These are phyloP conservation scores for Anolis carolinensis DNA, from an alignment of 2,113 vertebrate genomes.

Conservation along the genomic window DNA sequence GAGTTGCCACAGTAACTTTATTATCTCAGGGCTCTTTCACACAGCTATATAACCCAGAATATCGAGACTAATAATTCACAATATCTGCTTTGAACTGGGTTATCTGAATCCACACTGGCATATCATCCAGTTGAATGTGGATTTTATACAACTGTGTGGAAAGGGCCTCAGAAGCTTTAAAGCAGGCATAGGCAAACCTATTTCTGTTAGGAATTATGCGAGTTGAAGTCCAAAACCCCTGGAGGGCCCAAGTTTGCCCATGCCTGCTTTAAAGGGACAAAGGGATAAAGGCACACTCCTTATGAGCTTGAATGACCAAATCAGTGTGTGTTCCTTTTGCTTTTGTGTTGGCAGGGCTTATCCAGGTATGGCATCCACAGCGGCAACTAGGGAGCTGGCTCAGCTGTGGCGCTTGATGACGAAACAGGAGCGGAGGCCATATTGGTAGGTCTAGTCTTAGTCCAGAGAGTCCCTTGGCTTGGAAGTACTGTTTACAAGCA, in stretches of 20 bases:
- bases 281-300: neutral
- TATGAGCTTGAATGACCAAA: neutral
- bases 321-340: neutral
- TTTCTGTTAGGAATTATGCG: no score
- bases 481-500: neutral
- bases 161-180: no score
- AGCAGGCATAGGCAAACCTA: no score
- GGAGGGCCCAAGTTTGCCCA: no score
- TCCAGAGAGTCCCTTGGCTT: no score
- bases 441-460: constrained; percentile 63
- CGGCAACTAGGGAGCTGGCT: constrained; percentile 72
- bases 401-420: constrained; percentile 73
- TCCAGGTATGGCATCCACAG: constrained; percentile 70
- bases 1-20: neutral
- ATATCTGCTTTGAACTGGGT: no score
- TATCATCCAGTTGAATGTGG: no score
- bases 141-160: no score
- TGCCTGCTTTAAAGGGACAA: neutral
- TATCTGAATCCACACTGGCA: no score
- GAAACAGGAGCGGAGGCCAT: constrained; percentile 64
- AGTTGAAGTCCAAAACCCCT: no score
- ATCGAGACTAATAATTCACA: no score
- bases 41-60: no score
- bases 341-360: constrained; percentile 53
- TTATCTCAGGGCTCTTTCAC: neutral